These are phyloP conservation scores for Cyanistes caeruleus DNA, from an alignment of 2,113 vertebrate genomes.

Conservation along the genomic window DNA sequence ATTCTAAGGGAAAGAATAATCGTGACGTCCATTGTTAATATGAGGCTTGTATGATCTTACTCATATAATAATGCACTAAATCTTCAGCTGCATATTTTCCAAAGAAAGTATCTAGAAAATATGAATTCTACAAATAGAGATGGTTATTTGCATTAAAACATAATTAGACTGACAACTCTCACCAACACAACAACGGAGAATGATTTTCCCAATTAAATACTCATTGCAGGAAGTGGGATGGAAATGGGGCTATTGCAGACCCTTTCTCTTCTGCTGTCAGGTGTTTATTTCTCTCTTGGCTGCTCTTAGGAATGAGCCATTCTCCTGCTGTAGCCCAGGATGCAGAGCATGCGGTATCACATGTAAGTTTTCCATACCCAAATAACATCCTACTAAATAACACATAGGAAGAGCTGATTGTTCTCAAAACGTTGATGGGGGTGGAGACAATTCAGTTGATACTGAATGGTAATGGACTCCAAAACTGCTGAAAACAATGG, in stretches of 20 bases:
- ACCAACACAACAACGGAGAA: neutral
- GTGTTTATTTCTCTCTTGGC: neutral
- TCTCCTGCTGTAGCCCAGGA: neutral
- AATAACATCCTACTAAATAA: neutral
- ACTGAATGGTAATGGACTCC: conserved; percentile 33
- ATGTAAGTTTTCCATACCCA: neutral
- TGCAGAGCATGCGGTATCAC: neutral
- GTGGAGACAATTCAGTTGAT: conserved; percentile 11
- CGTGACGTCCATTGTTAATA: conserved; percentile 28
- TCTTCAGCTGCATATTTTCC: conserved; percentile 18
- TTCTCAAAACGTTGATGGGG: neutral
- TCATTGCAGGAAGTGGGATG: neutral
- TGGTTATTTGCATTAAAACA: conserved; percentile 28
- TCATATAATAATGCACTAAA: conserved; percentile 44
- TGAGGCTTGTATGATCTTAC: conserved; percentile 28
- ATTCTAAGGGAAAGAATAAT: conserved; percentile 41
- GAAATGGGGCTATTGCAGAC: neutral
- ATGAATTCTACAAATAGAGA: neutral
- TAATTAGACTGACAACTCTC: conserved; percentile 49
- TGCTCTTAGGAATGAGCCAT: neutral
- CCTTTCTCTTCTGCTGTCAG: neutral
- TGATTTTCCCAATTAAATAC: conserved; percentile 7
- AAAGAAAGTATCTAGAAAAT: conserved; percentile 15
- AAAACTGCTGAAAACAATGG: conserved; percentile 48
- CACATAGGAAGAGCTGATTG: neutral